Percentiles rank a stretch among this genome's conserved stretches.
These are phyloP conservation scores for Cherax quadricarinatus DNA, from an alignment of 1,140 invertebrate species.

Conservation along the genomic window DNA sequence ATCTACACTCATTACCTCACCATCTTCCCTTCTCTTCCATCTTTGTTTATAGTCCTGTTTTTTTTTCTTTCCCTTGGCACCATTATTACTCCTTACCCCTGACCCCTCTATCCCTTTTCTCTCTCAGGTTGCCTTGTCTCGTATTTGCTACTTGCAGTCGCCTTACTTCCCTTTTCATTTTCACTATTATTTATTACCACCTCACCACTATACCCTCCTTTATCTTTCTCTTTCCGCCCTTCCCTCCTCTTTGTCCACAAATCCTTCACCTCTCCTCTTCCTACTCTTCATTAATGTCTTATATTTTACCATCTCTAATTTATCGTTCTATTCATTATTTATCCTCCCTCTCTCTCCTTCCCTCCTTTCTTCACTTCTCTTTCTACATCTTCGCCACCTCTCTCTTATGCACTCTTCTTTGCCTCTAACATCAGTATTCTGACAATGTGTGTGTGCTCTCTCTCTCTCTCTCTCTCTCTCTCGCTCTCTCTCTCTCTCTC, in stretches of 20 bases:
- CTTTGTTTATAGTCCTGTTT: too few species aligned
- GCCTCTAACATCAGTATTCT: not conserved
- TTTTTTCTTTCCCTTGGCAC: too few species aligned
- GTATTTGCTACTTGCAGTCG: too few species aligned
- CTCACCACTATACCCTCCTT: too few species aligned
- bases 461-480: not conserved
- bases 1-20: too few species aligned
- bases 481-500: not conserved
- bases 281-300: not conserved
- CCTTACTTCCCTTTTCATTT: too few species aligned
- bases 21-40: too few species aligned
- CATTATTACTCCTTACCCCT: too few species aligned
- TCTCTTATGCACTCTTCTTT: conserved; percentile 3
- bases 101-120: too few species aligned
- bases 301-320: not conserved
- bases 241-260: not conserved
- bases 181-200: too few species aligned
- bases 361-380: too few species aligned
- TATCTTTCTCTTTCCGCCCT: not conserved
- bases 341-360: not conserved
- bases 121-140: too few species aligned
- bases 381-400: not conserved
- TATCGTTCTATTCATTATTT: not conserved
- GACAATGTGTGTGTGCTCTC: not conserved
- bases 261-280: not conserved